These are phyloP conservation scores for Rousettus madagascariensis DNA, from an alignment of 2,797 vertebrate genomes.

Conservation along the genomic window DNA sequence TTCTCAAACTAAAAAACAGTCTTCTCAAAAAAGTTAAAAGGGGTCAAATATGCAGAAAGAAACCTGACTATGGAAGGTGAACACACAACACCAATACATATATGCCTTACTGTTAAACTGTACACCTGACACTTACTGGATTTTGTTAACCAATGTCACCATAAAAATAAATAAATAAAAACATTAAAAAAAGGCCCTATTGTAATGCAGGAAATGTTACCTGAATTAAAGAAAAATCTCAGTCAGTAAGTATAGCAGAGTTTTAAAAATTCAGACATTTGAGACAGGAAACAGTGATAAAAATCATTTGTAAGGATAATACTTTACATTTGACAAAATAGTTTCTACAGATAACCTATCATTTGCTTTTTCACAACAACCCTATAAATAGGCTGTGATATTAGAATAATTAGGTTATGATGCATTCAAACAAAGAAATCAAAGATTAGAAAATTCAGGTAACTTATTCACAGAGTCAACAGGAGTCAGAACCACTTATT, in stretches of 20 bases:
- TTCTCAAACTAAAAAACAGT: not conserved
- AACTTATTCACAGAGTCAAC: too few relatives aligned
- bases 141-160: too few relatives aligned
- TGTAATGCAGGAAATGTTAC: not conserved
- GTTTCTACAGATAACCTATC: not conserved
- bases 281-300: not conserved
- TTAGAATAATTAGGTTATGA: not conserved
- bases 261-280: not conserved
- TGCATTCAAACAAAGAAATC: not conserved
- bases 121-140: too few relatives aligned
- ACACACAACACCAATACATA: too few relatives aligned
- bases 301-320: not conserved
- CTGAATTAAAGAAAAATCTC: slow-evolving; percentile 6
- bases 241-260: not conserved
- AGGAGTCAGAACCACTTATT: too few relatives aligned
- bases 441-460: not conserved
- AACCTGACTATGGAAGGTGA: too few relatives aligned
- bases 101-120: too few relatives aligned
- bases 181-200: not conserved
- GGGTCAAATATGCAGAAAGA: too few relatives aligned
- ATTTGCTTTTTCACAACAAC: not conserved
- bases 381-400: not conserved
- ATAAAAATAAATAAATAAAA: too few relatives aligned
- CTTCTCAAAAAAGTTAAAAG: not conserved
- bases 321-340: not conserved